Base-by-base conservation (phyloP, 2,888 invertebrate species). In the Amorpha juglandis region DNA sequence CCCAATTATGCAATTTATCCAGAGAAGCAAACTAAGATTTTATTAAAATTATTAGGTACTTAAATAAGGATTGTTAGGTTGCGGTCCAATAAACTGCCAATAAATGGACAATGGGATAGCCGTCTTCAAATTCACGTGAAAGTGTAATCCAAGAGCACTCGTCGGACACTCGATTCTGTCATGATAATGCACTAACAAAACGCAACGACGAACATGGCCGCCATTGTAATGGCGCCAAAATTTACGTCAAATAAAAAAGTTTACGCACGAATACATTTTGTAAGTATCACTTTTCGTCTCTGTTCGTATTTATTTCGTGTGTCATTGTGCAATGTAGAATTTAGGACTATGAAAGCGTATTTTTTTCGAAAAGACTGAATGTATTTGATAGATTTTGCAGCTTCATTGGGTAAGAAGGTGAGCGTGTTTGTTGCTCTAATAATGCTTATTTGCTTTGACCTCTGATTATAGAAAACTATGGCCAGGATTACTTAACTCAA, bases 171-270 rank as follows among this genome's bases (percentile, higher is more conserved):
- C 35, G 35, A 50, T 53, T 8, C n/a, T n/a, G 27, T 27, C 27
- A 53, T 38, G 21, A 51, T 51, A 51, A 63, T 72, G 71, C 67
- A 67, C 63, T 50, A 65, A 67, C 66, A 38, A 62, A 67, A 70
- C 69, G 70, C 69, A 67, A 65, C 65, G 63, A 45, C 66, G 69
- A 72, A 74, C 65, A 76, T 75, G 76, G 74, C 68, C 63, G 71
- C 58, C 71, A 74, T 75, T 74, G 74, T 64, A 67, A 73, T 75
- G 76, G 76, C 76, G 76, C 76, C 76, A 77, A 77, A 75, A 71
- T 48, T 21, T 62, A 27, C 58, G 47, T 47, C 45, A 48, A 47
- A 21, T 45, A 62, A 47, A 63, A 63, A 63, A 27, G 11, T 33
- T 63, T 63, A 47, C 62, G 45, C 48, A 14, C n/a, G 27, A 16